Evolutionary conservation across 2,797 vertebrate genomes (phyloP).

Genomic region (Oreonectes daqikongensis): DNA sequence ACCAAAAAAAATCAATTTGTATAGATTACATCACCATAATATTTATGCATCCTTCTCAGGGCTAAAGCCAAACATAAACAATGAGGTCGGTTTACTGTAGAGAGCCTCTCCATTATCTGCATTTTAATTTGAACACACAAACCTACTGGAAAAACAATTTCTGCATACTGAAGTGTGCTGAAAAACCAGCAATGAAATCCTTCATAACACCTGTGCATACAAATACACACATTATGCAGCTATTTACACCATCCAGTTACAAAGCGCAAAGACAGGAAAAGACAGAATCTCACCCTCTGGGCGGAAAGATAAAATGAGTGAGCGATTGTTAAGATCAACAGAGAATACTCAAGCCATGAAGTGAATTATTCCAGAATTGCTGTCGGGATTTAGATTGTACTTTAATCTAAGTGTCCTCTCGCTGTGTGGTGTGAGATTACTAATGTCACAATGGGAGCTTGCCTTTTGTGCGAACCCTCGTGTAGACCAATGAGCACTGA

Average conservation of each 20-base stretch:
- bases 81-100: slow-evolving; percentile 26
- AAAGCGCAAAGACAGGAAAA: neutral
- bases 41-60: slow-evolving; percentile 44
- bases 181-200: neutral
- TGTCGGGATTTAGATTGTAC: slow-evolving; percentile 65
- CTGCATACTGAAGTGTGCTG: neutral
- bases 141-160: slow-evolving; percentile 45
- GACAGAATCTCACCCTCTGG: slow-evolving; percentile 61
- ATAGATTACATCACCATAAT: slow-evolving; percentile 42
- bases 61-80: slow-evolving; percentile 44
- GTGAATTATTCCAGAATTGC: slow-evolving; percentile 61
- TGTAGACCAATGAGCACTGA: slow-evolving; percentile 60
- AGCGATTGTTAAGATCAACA: slow-evolving; percentile 62
- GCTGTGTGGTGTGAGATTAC: slow-evolving; percentile 54
- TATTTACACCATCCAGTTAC: neutral
- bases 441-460: slow-evolving; percentile 61
- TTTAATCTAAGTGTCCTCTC: slow-evolving; percentile 62
- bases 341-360: slow-evolving; percentile 61
- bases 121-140: slow-evolving; percentile 46
- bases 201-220: slow-evolving; percentile 11
- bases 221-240: slow-evolving; percentile 13
- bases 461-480: slow-evolving; percentile 55
- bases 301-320: slow-evolving; percentile 60
- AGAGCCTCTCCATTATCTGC: slow-evolving; percentile 19
- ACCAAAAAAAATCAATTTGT: slow-evolving; percentile 43